phyloP scores from a whole-genome alignment of 2,797 vertebrate genomes.

The Nothura maculosa region DNA sequence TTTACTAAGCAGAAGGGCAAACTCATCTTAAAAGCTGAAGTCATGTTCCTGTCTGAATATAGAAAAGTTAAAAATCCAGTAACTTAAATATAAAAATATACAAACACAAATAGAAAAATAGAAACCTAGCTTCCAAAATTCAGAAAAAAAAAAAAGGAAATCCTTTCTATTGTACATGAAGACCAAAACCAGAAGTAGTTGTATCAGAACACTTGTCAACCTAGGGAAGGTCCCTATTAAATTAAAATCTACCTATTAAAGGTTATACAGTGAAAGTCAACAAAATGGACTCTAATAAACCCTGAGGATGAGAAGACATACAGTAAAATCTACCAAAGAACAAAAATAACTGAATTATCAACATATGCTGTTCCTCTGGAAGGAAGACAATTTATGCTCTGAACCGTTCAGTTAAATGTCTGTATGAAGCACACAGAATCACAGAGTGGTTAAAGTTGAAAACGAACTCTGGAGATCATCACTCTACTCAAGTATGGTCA shows the following conservation, averaged over 20 bases:
- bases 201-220: neutral
- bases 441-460: neutral
- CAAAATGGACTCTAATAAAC: conserved; percentile 5
- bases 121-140: neutral
- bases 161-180: neutral
- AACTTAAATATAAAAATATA: neutral
- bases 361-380: neutral
- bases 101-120: neutral
- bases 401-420: neutral
- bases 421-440: neutral
- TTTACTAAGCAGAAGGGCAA: neutral
- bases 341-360: neutral
- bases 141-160: neutral
- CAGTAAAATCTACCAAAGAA: neutral
- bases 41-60: neutral
- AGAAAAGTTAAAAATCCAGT: neutral
- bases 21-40: neutral
- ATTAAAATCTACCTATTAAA: conserved; percentile 17
- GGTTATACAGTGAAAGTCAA: neutral
- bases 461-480: neutral
- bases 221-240: neutral
- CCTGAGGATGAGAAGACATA: neutral
- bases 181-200: neutral
- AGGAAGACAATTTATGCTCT: neutral
- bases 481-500: neutral